Percentiles rank a stretch among this genome's conserved stretches.
These are phyloP conservation scores for Strigamia maritima DNA, from an alignment of 2,888 invertebrate species.

Conservation along the genomic window DNA sequence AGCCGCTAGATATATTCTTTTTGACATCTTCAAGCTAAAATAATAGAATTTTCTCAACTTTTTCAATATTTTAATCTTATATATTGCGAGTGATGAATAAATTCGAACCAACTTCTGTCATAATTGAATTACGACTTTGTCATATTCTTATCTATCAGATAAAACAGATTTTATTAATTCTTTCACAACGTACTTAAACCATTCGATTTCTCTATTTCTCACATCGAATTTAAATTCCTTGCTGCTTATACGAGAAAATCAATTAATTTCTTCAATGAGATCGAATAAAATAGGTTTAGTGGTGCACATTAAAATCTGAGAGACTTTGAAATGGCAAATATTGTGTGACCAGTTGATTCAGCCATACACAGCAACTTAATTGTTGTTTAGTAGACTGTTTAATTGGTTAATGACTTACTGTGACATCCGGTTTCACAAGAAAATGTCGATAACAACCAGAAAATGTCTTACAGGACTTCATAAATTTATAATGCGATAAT, in stretches of 20 bases:
- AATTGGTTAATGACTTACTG: not conserved
- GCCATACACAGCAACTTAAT: not conserved
- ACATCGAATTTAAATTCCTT: not conserved
- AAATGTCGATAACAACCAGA: not conserved
- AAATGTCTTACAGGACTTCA: not conserved
- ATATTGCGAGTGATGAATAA: not conserved
- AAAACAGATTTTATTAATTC: not conserved
- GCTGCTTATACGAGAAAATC: not conserved
- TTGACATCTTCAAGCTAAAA: not conserved
- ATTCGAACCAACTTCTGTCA: not conserved
- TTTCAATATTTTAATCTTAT: not conserved
- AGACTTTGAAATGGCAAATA: not conserved
- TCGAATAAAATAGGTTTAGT: not conserved
- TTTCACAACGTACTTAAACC: not conserved
- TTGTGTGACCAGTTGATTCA: not conserved
- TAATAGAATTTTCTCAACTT: not conserved
- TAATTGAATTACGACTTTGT: not conserved
- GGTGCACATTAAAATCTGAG: not conserved
- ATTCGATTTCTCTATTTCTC: not conserved
- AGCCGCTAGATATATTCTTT: not conserved
- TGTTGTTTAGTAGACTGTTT: not conserved
- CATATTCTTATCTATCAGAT: not conserved
- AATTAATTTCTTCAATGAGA: not conserved
- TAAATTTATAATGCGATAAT: not conserved
- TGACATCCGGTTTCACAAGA: not conserved